Base-by-base conservation (phyloP, 2,113 vertebrate species). In the Bagarius yarrelli region DNA sequence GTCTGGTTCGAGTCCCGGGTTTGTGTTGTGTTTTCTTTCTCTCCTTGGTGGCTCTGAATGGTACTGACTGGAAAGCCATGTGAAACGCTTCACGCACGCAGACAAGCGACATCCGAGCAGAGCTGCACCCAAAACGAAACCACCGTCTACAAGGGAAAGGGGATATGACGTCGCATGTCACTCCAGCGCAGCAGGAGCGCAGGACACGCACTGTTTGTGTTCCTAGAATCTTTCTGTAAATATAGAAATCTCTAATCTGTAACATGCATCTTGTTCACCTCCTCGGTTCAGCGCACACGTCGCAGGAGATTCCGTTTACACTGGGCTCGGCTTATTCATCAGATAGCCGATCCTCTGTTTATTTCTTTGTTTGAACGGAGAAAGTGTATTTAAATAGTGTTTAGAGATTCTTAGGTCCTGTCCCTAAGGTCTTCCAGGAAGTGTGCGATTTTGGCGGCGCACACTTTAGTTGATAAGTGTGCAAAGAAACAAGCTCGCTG, bases 331-430 rank as follows among this genome's bases (percentile, higher is more conserved):
- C 9, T 32, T 34, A 55, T 73, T 88, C 83, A 86, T 83, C 74
- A 36, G 74, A 80, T 67, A 23, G 74, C 74, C 73, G 30, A 60
- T 44, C 56, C 80, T 16, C 53, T 40, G 78, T 85, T 88, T 86
- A 83, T 87, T 84, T 84, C 83, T 25, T 69, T 86, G 86, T 87
- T 85, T 84, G 78, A 83, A 80, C 16, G 71, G 30, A 40, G 82
- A 81, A 78, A 5, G 61, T 76, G 63, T 76, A 76, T 73, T 34
- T 55, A 32, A 52, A 52, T 71, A 18, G 23, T 50, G 67, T 70
- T 70, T 70, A 50, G 21, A 70, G 12, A 47, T 70, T 11, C 6
- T 47, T 11, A 47, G 44, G 44, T 8, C 44, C 44, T 6, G 44
- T 9, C 44, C 44, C 5, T 47, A 47, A 47, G 44, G 44, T 47